Conservation (phyloP, 2,888 invertebrate species). For the Globia sparganii region DNA sequence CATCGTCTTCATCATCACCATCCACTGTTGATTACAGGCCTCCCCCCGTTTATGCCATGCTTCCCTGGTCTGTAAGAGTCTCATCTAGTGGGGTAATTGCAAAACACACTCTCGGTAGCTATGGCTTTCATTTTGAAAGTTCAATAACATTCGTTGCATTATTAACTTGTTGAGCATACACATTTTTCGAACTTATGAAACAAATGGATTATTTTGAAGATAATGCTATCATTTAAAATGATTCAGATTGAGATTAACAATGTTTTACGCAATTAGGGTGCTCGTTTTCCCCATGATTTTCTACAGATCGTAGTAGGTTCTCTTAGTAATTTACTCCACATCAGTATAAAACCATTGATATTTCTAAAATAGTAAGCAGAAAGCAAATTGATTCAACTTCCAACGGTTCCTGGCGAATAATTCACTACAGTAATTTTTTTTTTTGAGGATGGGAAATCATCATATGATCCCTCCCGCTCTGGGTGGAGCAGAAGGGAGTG, state of each 20-base stretch:
- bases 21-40: background rate
- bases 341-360: background rate
- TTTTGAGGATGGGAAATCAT: too few relatives aligned
- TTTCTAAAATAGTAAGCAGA: constrained; percentile 4
- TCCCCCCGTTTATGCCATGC: background rate
- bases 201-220: background rate
- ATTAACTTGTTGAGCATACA: background rate
- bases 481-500: too few relatives aligned
- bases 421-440: constrained; percentile 1
- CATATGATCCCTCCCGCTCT: too few relatives aligned
- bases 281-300: background rate
- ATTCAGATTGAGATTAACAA: background rate
- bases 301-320: background rate
- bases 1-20: background rate
- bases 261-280: too few relatives aligned
- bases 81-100: background rate
- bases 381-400: background rate
- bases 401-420: background rate
- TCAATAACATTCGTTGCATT: background rate
- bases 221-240: background rate
- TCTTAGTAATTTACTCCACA: background rate
- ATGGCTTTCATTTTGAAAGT: background rate
- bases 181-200: background rate
- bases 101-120: background rate
- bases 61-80: background rate